A percentile compares a stretch with the other conserved stretches of the same genome.
These are phyloP conservation scores for Merluccius polli DNA, from an alignment of 2,797 vertebrate species.

Conservation along the genomic window DNA sequence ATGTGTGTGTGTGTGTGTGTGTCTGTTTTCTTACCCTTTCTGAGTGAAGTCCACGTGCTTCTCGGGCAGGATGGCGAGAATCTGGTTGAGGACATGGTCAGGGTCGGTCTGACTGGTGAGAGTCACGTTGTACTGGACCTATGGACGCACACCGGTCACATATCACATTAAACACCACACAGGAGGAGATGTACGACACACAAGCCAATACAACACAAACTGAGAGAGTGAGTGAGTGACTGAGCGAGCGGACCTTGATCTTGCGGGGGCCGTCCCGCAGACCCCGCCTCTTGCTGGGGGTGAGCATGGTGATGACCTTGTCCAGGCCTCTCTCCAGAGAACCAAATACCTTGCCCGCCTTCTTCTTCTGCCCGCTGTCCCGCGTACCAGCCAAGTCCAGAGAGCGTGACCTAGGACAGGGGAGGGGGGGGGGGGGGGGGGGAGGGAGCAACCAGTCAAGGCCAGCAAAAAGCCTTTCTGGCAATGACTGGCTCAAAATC, in stretches of 20 bases:
- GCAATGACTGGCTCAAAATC: not conserved
- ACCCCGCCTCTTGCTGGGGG: conserved; percentile 82
- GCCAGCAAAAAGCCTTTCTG: not conserved
- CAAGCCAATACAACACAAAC: not conserved
- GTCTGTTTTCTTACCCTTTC: conserved; percentile 81
- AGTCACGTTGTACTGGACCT: conserved; percentile 95
- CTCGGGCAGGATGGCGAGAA: conserved; percentile 79
- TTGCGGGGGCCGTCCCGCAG: conserved; percentile 78
- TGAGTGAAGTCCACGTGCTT: conserved; percentile 87
- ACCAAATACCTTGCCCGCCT: conserved; percentile 84
- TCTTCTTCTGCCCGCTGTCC: conserved; percentile 84
- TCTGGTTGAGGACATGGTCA: conserved; percentile 85
- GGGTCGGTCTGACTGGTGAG: conserved; percentile 83
- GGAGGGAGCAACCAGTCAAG: not conserved
- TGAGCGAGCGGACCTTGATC: conserved; percentile 74
- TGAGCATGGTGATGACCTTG: conserved; percentile 92
- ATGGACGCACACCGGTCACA: conserved; percentile 10
- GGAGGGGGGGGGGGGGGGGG: not conserved
- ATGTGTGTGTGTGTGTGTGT: not conserved
- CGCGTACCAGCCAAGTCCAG: conserved; percentile 76
- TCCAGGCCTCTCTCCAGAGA: conserved; percentile 92
- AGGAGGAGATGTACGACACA: not conserved
- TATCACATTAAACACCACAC: not conserved
- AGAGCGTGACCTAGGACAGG: conserved; percentile 77
- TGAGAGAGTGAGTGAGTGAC: not conserved